Base-by-base conservation (phyloP, 64 coral and sea anemone species). In the Catalaphyllia jardinei region DNA sequence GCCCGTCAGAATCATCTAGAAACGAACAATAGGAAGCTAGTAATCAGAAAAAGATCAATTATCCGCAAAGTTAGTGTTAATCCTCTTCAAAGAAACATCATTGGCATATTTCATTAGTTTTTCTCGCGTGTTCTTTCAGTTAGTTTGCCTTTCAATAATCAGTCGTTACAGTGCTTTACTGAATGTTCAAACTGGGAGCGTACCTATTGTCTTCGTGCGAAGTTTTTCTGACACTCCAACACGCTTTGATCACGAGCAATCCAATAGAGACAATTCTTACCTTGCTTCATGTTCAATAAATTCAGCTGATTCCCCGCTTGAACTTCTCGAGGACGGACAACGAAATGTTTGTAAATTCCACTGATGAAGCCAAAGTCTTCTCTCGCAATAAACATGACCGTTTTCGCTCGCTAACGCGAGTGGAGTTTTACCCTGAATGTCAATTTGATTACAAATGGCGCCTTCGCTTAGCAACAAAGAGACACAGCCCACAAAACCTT, bases 401-500 rank as follows among this genome's bases (percentile, higher is more conserved):
- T 95, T 95, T 79, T 91, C 82, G 50, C 85, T 80, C 10, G 97
- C 94, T 16, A 99, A 71, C 1, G 72, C 55, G 14, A 99, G 71
- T 2, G 97, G 71, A 17, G 77, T 99, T 79, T 95, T 99, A 18
- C 94, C 97, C 80, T 95, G 69, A 12, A 80, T 60, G 62, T 99
- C 97, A 10, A 91, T 31, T 5, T 89, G 83, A 87, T 90, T 93
- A 51, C 78, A 86, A 33, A 93, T 22, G 16, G 97, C 97, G 8
- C 97, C 97, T 76, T 95, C 97, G 15, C 91, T 89, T 2, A 99
- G 84, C 61, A 99, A 76, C 31, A 99, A 63, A 10, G 97, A 95
- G 0, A 99, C 97, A 72, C 97, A 99, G 0, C 97, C 97, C 0
- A 99, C 97, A 86, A 99, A 99, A 0, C 97, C 97, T 86, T 99